Evolutionary conservation across 2,113 vertebrate species (phyloP), one percentile per base, ranked within the genome.

Genomic region (Hippocampus mohnikei): DNA sequence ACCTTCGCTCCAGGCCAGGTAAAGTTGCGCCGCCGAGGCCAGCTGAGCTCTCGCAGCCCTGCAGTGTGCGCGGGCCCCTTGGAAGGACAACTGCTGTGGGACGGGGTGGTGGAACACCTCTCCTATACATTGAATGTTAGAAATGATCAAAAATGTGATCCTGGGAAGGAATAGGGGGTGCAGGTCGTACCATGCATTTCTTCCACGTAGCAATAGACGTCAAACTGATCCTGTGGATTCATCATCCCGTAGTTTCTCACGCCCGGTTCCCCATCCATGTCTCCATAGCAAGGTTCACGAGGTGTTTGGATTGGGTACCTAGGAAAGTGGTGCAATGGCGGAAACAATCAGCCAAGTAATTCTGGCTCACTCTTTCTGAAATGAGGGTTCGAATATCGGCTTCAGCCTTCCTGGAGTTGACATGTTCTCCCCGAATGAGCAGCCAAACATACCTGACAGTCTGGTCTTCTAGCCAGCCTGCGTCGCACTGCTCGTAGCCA

Each of bases 391-490:
- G 23, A 11, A 25, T 21, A 7, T 53, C 8, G 8, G 9, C 20
- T 53, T 3, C 20, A 3, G 8, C 7, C 3, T 56, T 56, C 23
- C 21, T 23, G 53, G 21, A 23, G 1, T 11, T 25, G 10, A 3
- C 46, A 48, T 48, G 46, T 29, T 3, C 29, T 29, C 29, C 29
- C 29, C 29, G 13, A 7, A 29, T 8, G 2, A 27, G 25, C 9
- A 16, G 12, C 55, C 25, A 5, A 29, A 60, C 15, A 13, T 82
- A 98, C 96, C 97, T 96, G 82, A 98, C 96, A 0, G 96, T 95
- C 84, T 95, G 95, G 86, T 98, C 97, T 0, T 95, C 88, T n/a
- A 99, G 92, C 96, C 97, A 98, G 76, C 96, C 97, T 0, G 95
- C 96, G 0, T 98, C 95, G 8, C 97, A 99, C 84, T 96, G 96